A percentile compares a stretch with the other conserved stretches of the same genome.
Evolutionary conservation across 2,113 vertebrate genomes (phyloP).

Genomic region (Tetraodon nigroviridis): DNA sequence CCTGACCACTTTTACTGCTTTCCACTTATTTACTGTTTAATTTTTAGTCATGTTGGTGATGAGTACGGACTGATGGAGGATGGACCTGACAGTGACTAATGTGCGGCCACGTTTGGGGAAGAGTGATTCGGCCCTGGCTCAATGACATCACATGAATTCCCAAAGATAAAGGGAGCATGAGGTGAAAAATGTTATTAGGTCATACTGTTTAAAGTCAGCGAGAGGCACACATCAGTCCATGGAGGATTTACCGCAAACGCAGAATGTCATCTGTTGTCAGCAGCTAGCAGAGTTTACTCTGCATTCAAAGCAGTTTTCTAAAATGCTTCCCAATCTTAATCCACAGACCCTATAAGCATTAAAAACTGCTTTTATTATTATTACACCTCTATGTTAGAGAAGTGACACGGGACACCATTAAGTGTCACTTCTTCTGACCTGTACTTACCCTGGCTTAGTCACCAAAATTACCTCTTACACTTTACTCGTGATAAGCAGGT

Average conservation of each 20-base stretch:
- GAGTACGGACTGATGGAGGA: slow-evolving; percentile 4
- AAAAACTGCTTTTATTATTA: too few relatives aligned
- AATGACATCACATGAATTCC: slow-evolving; percentile 45
- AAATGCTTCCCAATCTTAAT: too few relatives aligned
- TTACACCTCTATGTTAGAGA: too few relatives aligned
- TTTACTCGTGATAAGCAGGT: too few relatives aligned
- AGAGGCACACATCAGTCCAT: slow-evolving; percentile 5
- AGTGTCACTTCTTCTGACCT: too few relatives aligned
- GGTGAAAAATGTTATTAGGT: slow-evolving; percentile 42
- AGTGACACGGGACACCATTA: too few relatives aligned
- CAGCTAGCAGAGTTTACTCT: background rate
- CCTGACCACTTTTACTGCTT: slow-evolving; percentile 38
- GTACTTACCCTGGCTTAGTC: too few relatives aligned
- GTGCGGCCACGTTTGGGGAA: slow-evolving; percentile 26
- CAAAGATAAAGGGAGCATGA: slow-evolving; percentile 32
- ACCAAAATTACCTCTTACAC: too few relatives aligned
- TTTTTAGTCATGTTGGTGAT: too few relatives aligned
- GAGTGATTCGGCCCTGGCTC: slow-evolving; percentile 26
- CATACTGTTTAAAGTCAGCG: slow-evolving; percentile 30
- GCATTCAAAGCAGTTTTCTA: background rate
- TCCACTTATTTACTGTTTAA: slow-evolving; percentile 20
- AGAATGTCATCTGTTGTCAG: slow-evolving; percentile 4
- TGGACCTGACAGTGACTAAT: slow-evolving; percentile 32
- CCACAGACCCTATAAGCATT: too few relatives aligned
- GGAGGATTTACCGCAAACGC: slow-evolving; percentile 24